These are phyloP conservation scores for Solen grandis DNA, from an alignment of 1,140 invertebrate species.

Conservation along the genomic window DNA sequence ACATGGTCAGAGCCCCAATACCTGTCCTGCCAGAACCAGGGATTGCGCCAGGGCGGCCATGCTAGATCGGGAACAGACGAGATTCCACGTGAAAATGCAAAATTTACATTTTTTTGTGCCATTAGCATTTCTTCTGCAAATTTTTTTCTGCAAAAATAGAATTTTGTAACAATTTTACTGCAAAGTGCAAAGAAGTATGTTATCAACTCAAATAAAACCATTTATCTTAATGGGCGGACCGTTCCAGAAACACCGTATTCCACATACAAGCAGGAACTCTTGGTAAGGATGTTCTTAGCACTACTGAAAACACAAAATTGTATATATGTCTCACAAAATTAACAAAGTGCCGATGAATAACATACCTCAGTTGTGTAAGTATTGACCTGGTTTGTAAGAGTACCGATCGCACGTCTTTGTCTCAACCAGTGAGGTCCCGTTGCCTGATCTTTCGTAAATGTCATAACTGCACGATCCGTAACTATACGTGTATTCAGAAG, in stretches of 20 bases:
- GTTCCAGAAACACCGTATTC: neutral
- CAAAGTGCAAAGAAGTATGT: no score
- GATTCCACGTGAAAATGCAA: constrained; percentile 85
- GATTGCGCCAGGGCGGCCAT: constrained; percentile 87
- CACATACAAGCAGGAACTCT: neutral
- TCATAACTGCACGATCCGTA: constrained; percentile 14
- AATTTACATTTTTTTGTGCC: no score
- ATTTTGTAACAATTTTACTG: no score
- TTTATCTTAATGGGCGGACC: neutral
- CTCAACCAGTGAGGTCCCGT: neutral
- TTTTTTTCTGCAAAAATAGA: no score
- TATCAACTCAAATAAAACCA: neutral
- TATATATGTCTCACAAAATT: neutral
- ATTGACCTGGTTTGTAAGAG: constrained; percentile 1
- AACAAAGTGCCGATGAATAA: neutral
- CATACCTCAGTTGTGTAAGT: constrained; percentile 34
- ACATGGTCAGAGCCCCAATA: constrained; percentile 89
- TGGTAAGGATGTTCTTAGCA: neutral
- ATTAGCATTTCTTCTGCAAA: no score
- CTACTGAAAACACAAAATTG: neutral
- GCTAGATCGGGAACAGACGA: constrained; percentile 88
- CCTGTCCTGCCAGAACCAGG: constrained; percentile 88
- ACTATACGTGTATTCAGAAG: neutral
- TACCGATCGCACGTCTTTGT: constrained; percentile 1
- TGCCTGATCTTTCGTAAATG: neutral